Evolutionary conservation across 1,140 invertebrate species (phyloP), one percentile per base, ranked within the genome.

Genomic region (Octopus sinensis): DNA sequence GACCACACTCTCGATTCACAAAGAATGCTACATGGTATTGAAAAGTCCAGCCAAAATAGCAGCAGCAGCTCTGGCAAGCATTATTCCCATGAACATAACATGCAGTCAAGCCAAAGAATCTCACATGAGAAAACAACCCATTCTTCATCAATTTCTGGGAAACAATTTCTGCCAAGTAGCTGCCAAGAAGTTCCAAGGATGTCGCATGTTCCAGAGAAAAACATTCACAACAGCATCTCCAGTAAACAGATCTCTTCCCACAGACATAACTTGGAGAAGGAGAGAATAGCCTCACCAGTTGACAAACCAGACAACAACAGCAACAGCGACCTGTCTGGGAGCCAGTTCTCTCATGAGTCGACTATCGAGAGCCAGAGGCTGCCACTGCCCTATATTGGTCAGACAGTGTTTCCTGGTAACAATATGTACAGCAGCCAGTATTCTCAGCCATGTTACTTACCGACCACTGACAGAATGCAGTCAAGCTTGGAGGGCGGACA

Each of bases 41-140:
- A 73, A 9, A 73, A 17, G 13, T 9, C 68, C 13, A 17, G 17
- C 30, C 68, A 73, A 73, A 73, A 73, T 13, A 73, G 13, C 68
- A 62, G 56, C 56, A 73, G 68, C 68, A 73, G 68, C 68, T 73
- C 68, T 73, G 68, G 13, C 68, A 73, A 73, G 13, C 68, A 73
- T 17, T 73, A n/a, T 13, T 13, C 68, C 5, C 68, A 73, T 73
- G 13, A 13, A 6, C 68, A 9, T 6, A 43, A 43, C 30, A 12
- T 73, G 68, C 68, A 7, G 30, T 13, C 17, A 6, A 73, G 17
- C 6, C 5, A 13, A 6, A 73, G 68, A 73, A 73, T 73, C 17
- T 73, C 68, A 17, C 13, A 73, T 1, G 68, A 73, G 13, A 73
- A 73, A 73, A 17, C 68, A 5, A n/a, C 68, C 6, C 68, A 73